Evolutionary conservation across 2,113 vertebrate genomes (phyloP).

Genomic region (Chitala chitala): DNA sequence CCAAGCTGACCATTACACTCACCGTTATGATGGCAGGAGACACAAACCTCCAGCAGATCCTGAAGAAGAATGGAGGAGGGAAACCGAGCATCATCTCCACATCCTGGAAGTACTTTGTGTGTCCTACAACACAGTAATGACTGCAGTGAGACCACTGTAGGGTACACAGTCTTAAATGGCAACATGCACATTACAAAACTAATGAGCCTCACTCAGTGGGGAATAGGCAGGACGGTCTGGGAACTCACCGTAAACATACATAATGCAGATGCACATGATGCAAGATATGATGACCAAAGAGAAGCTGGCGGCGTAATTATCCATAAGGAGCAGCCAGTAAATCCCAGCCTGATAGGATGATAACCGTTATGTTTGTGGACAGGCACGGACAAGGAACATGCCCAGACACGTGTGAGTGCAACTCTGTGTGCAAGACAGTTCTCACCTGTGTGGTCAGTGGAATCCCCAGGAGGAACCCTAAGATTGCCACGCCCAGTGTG

Average conservation of each 20-base stretch:
- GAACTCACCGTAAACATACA: slow-evolving; percentile 91
- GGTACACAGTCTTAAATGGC: background rate
- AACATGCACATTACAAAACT: background rate
- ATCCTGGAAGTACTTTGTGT: slow-evolving; percentile 92
- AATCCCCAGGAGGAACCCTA: slow-evolving; percentile 85
- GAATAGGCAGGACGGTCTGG: background rate
- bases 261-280: slow-evolving; percentile 94
- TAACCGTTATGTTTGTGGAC: too few relatives aligned
- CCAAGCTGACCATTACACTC: slow-evolving; percentile 46
- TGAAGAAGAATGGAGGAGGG: slow-evolving; percentile 93
- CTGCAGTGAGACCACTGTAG: background rate
- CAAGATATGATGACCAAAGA: slow-evolving; percentile 95
- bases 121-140: slow-evolving; percentile 57
- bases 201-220: too few relatives aligned
- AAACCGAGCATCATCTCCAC: slow-evolving; percentile 99
- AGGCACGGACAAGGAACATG: too few relatives aligned
- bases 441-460: slow-evolving; percentile 86
- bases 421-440: background rate
- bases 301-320: slow-evolving; percentile 97
- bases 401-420: too few relatives aligned
- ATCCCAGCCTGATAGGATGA: slow-evolving; percentile 98
- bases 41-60: slow-evolving; percentile 95
- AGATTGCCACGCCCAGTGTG: slow-evolving; percentile 78
- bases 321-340: slow-evolving; percentile 95
- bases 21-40: slow-evolving; percentile 92